These are phyloP conservation scores for Isotomurus palustris DNA, from an alignment of 2,888 invertebrate species.

Conservation along the genomic window DNA sequence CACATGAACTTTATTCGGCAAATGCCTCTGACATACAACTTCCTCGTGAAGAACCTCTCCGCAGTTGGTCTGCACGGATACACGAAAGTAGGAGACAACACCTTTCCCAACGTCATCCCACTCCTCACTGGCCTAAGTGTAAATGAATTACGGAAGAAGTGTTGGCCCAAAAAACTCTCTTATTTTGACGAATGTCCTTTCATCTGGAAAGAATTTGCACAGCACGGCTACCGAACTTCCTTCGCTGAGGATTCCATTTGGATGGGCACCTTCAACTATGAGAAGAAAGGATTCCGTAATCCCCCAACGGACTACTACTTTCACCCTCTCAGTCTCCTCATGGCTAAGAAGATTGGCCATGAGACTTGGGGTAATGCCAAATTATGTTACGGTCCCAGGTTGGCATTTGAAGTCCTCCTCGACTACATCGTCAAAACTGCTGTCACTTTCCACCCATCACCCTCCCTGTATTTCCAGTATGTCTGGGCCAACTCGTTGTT, in stretches of 20 bases:
- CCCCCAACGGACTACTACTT: constrained; percentile 82
- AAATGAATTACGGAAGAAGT: constrained; percentile 60
- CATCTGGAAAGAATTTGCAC: constrained; percentile 74
- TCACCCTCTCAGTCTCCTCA: constrained; percentile 20
- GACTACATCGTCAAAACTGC: constrained; percentile 66
- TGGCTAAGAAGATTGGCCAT: constrained; percentile 56
- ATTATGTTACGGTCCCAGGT: constrained; percentile 65
- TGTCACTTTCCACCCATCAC: constrained; percentile 52
- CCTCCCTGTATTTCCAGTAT: constrained; percentile 69
- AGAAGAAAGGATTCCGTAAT: constrained; percentile 67
- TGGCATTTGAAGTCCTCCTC: constrained; percentile 66
- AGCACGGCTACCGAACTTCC: constrained; percentile 68
- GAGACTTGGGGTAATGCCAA: constrained; percentile 61
- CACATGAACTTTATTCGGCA: constrained; percentile 77
- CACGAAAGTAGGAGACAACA: constrained; percentile 91
- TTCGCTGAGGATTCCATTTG: constrained; percentile 77
- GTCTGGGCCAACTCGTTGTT: constrained; percentile 79
- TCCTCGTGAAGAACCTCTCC: constrained; percentile 58
- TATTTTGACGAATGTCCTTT: constrained; percentile 75
- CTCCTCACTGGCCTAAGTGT: constrained; percentile 68
- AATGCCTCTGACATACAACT: constrained; percentile 52
- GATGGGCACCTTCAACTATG: constrained; percentile 76
- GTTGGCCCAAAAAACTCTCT: constrained; percentile 58
- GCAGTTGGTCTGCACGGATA: constrained; percentile 79
- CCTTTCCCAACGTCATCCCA: constrained; percentile 78